Base-by-base conservation (phyloP, 2,113 vertebrate genomes). In the Melanotaenia duboulayi region DNA sequence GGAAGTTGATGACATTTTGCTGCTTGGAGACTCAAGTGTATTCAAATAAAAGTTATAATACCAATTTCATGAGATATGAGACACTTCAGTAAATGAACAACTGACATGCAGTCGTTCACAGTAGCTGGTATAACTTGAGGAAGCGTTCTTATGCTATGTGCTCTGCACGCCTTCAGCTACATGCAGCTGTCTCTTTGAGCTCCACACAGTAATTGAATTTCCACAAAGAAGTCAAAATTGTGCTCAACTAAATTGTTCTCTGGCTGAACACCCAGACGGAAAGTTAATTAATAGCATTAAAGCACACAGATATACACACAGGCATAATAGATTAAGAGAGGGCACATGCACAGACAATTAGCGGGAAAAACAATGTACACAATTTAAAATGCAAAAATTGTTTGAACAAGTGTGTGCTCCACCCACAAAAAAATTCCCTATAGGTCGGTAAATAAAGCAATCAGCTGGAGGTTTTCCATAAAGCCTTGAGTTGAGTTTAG, bases 201-300 rank as follows among this genome's bases (percentile, higher is more conserved):
- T 48, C 54, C 58, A 40, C 28, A 72, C 55, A 1, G 63, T 89
- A 66, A 82, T 83, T 89, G 78, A 78, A 88, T 90, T 89, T 87
- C 65, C 85, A 80, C 49, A 8, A 55, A 82, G 76, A 68, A 73
- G 70, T 76, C 63, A 78, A 55, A 89, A 71, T 61, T 16, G 51
- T 65, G 78, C 74, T 74, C 59, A 11, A 46, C 72, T 68, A 61
- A 42, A 80, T 86, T 75, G 50, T 55, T 73, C 77, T 56, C 44
- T n/a, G 56, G 37, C 52, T 71, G 57, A 71, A 81, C 75, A 82
- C 66, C 73, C 77, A 61, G 24, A 49, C 73, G 82, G 75, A 52
- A n/a, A 71, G 69, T 78, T 90, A 84, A 91, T 91, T 92, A 91
- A 85, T 73, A 85, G 79, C 54, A 42, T 78, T 89, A 87, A 19